A percentile compares a stretch with the other conserved stretches of the same genome.
phyloP scores from a whole-genome alignment of 1,140 invertebrate species.

The Drosophila littoralis region DNA sequence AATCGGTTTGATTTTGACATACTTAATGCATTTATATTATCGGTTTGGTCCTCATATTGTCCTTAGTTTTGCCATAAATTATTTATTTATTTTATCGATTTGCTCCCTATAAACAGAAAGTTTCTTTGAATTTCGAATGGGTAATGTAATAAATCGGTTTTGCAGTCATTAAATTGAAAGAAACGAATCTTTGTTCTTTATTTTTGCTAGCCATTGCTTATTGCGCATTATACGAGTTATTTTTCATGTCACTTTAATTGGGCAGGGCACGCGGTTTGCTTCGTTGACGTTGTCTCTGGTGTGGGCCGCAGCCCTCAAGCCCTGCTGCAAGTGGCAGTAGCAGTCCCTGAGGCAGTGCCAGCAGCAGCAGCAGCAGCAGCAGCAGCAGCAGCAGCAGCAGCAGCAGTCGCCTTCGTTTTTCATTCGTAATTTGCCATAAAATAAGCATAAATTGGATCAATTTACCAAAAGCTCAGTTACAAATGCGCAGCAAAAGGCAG shows the following conservation, averaged over 20 bases:
- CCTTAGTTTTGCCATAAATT: not conserved
- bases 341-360: constrained; percentile 3
- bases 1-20: not conserved
- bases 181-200: not conserved
- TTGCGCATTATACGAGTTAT: constrained; percentile 17
- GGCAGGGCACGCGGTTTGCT: constrained; percentile 27
- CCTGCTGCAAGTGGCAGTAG: not conserved
- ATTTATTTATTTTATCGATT: not conserved
- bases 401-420: constrained; percentile 47
- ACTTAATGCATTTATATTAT: not conserved
- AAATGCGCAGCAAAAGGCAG: constrained; percentile 61
- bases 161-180: constrained; percentile 10
- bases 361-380: constrained; percentile 4
- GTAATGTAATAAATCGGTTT: constrained; percentile 4
- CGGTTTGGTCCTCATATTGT: not conserved
- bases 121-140: not conserved
- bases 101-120: not conserved
- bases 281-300: not conserved
- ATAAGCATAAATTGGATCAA: constrained; percentile 82
- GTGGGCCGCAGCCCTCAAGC: constrained; percentile 3
- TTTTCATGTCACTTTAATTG: constrained; percentile 43
- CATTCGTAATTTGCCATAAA: constrained; percentile 78
- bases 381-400: constrained; percentile 14
- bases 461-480: constrained; percentile 75
- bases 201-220: constrained; percentile 7